These are phyloP conservation scores for Lordiphosa collinella DNA, from an alignment of 1,140 invertebrate species.

Conservation along the genomic window DNA sequence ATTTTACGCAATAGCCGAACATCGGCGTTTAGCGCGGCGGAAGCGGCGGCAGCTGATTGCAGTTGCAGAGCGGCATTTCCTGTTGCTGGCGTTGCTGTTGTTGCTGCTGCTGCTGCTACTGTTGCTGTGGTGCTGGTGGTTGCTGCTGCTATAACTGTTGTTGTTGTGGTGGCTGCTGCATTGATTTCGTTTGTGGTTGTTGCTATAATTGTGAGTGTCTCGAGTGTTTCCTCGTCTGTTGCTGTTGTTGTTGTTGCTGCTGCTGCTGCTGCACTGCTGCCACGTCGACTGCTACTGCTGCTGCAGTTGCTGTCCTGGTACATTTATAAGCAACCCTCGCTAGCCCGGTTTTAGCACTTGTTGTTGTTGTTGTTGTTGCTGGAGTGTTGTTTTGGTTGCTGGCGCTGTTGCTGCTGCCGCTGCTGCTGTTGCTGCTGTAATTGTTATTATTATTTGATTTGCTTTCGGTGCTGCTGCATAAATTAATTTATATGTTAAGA, in stretches of 20 bases:
- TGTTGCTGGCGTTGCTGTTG: constrained; percentile 13
- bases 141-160: constrained; percentile 28
- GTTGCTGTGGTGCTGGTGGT: constrained; percentile 21
- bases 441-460: constrained; percentile 45
- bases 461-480: constrained; percentile 29
- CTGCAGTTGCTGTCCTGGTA: constrained; percentile 79
- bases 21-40: constrained; percentile 54
- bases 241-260: constrained; percentile 12
- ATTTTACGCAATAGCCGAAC: constrained; percentile 69
- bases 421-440: constrained; percentile 17
- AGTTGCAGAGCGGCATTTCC: constrained; percentile 8
- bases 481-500: constrained; percentile 35
- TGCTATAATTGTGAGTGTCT: constrained; percentile 11
- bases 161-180: constrained; percentile 31
- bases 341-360: constrained; percentile 13
- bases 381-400: not conserved
- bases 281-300: constrained; percentile 76
- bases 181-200: constrained; percentile 14
- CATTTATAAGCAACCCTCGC: constrained; percentile 73
- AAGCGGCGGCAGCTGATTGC: constrained; percentile 20
- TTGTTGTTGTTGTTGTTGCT: constrained; percentile 5
- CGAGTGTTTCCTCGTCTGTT: constrained; percentile 33
- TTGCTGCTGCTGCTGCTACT: constrained; percentile 22
- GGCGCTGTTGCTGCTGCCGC: not conserved
- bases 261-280: constrained; percentile 48